Conservation (phyloP, 2,797 vertebrate species). For the Sandelia bainsii region DNA sequence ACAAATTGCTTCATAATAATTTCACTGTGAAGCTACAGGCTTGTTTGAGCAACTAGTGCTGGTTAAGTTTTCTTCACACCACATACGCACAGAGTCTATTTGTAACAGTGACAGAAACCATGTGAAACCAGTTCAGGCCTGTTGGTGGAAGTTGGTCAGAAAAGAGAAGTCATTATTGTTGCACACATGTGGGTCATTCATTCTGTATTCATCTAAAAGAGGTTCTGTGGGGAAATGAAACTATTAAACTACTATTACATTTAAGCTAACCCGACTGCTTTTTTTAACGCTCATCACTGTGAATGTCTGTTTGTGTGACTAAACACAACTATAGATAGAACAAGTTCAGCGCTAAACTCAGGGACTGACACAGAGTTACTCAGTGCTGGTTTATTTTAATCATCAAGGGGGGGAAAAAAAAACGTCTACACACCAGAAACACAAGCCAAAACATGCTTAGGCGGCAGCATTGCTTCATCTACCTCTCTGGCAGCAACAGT, state of each 20-base stretch:
- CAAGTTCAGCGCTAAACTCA: conserved; percentile 20
- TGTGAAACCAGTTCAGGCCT: conserved; percentile 19
- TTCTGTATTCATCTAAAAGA: not conserved
- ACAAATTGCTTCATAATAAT: not conserved
- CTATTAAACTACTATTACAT: too few species aligned
- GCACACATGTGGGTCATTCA: not conserved
- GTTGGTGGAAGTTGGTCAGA: conserved; percentile 62
- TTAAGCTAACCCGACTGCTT: too few species aligned
- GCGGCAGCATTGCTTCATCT: conserved; percentile 23
- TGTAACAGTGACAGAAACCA: conserved; percentile 3
- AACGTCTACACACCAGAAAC: not conserved
- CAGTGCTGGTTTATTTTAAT: conserved; percentile 45
- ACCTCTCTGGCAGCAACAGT: not conserved
- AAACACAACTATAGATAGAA: conserved; percentile 13
- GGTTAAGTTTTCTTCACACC: conserved; percentile 8
- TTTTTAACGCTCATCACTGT: not conserved
- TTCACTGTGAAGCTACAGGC: not conserved
- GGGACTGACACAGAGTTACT: conserved; percentile 14
- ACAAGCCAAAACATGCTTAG: conserved; percentile 10
- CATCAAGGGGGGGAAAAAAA: not conserved
- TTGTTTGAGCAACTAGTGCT: not conserved
- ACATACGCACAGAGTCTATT: not conserved
- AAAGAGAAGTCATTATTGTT: conserved; percentile 45
- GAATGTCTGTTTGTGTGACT: conserved; percentile 7
- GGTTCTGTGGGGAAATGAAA: not conserved